Evolutionary conservation across 2,113 vertebrate species (phyloP), one percentile per base, ranked within the genome.

Genomic region (Hippoglossus stenolepis): DNA sequence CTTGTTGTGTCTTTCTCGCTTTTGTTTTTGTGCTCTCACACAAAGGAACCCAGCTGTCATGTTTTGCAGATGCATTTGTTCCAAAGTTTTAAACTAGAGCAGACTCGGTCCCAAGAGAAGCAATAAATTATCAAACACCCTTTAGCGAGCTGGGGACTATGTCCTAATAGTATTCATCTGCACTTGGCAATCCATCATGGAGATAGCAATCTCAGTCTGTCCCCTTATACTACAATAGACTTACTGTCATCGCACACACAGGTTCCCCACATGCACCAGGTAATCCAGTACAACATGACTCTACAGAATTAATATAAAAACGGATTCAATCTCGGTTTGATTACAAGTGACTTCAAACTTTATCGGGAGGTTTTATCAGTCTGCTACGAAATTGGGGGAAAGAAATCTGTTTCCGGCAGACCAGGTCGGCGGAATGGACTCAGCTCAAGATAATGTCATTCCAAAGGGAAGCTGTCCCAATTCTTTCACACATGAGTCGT

Each of bases 131-230:
- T 58, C 14, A n/a, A 83, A 80, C 73, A 75, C 68, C 85, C 82
- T 82, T 86, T 73, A 84, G 84, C 70, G 60, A 87, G 70, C 63
- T 2, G 13, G 59, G 63, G 80, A 84, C 84, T 81, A 28, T 70
- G 79, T 83, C 70, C 85, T 90, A 87, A 89, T 90, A 85, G 85
- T 87, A 87, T 89, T 91, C 81, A 81, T 83, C 80, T 70, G 70
- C 69, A 81, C 85, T 82, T 81, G 65, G 85, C 86, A 87, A 95
- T 94, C 93, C 92, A 93, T 95, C 94, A 93, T 83, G 71, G 59
- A 87, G 93, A 94, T 93, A 93, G 89, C 74, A 77, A 94, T 95
- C 93, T 79, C 63, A 81, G 61, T 56, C 58, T 26, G 80, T 81
- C 82, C 67, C 70, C 68, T 84, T 73, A 35, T 51, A 65, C 82